Percentiles rank a stretch among this genome's conserved stretches.
Conservation (phyloP, 2,113 vertebrate genomes). For the Erinaceus europaeus region DNA sequence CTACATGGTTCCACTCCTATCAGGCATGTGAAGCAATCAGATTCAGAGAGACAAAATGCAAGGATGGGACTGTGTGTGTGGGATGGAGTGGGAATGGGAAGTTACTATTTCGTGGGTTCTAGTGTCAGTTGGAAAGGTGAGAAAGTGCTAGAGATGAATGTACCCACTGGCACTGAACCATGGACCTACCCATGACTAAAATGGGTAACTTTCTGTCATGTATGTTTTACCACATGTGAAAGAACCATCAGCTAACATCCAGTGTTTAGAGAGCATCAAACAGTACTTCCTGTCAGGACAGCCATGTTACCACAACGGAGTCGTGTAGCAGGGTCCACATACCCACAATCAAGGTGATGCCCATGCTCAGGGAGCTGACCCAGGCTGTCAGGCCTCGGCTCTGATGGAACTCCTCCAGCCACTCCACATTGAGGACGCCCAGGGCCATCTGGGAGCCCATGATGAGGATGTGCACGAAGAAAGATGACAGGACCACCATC, state of each 20-base stretch:
- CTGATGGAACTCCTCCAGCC: constrained; percentile 87
- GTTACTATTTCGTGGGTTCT: neutral
- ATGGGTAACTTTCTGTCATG: neutral
- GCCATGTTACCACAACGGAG: neutral
- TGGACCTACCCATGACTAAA: neutral
- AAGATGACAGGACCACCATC: constrained; percentile 87
- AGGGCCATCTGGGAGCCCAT: constrained; percentile 90
- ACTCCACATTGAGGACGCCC: constrained; percentile 87
- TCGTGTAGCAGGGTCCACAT: constrained; percentile 39
- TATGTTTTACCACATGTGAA: neutral
- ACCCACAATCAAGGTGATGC: constrained; percentile 87
- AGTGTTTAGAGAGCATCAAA: neutral
- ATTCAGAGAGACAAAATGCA: neutral
- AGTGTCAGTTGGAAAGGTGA: neutral
- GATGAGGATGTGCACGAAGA: constrained; percentile 85
- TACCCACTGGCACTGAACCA: neutral
- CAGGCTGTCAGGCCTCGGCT: constrained; percentile 86
- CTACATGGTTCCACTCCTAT: neutral
- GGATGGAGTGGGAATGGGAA: no score
- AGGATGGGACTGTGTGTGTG: no score
- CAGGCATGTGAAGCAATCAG: neutral
- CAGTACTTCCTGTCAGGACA: no score
- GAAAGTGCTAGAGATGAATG: neutral
- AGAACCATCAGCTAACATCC: neutral
- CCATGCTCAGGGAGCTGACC: constrained; percentile 88